Evolutionary conservation across 2,888 invertebrate species (phyloP).

Genomic region (Napeogenes inachia): DNA sequence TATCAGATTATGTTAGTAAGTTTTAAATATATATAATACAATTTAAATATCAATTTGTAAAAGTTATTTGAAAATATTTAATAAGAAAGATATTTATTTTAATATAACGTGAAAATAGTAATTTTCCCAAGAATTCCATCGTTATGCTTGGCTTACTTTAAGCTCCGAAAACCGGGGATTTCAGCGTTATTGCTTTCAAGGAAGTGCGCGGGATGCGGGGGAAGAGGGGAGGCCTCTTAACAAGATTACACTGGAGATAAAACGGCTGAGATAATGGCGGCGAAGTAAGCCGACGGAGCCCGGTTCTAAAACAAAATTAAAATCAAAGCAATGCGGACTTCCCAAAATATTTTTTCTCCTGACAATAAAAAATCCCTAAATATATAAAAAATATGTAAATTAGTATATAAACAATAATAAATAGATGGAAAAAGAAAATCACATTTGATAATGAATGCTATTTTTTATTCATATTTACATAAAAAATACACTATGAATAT

Average conservation of each 20-base stretch:
- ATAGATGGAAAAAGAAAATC: too few species aligned
- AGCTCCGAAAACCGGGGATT: constrained; percentile 71
- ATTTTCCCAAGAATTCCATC: constrained; percentile 56
- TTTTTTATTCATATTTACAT: neutral
- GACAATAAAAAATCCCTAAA: neutral
- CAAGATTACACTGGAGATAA: constrained; percentile 77
- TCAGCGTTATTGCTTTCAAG: constrained; percentile 65
- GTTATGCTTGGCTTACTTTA: constrained; percentile 66
- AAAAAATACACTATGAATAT: neutral
- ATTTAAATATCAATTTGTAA: neutral
- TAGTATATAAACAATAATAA: too few species aligned
- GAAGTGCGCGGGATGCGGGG: constrained; percentile 33
- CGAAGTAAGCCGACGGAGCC: constrained; percentile 55
- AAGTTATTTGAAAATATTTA: neutral
- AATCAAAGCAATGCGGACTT: constrained; percentile 46
- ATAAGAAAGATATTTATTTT: constrained; percentile 1
- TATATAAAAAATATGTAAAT: neutral
- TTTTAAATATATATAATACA: too few species aligned
- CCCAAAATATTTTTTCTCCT: constrained; percentile 14
- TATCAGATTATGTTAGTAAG: neutral
- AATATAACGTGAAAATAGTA: constrained; percentile 36
- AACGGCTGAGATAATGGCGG: constrained; percentile 70
- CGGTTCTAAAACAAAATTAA: constrained; percentile 68
- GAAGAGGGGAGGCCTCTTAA: constrained; percentile 61
- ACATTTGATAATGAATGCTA: neutral